Evolutionary conservation across 2,888 invertebrate genomes (phyloP), one percentile per base, ranked within the genome.

Genomic region (Eupelmus urozonus): DNA sequence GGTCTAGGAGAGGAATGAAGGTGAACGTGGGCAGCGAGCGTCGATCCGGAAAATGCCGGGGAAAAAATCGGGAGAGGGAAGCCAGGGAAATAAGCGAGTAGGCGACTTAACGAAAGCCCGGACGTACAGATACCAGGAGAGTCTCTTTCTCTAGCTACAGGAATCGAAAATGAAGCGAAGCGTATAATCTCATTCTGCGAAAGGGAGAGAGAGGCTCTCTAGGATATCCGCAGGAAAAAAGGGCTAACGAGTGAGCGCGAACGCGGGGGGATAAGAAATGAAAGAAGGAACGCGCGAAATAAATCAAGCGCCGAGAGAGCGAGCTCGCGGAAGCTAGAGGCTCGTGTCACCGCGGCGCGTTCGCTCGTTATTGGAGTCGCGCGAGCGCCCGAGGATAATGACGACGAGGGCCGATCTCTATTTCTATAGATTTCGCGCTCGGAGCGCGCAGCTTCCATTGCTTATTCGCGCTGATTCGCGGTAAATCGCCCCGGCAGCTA

Each of bases 231-330:
- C 51, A 11, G 20, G 13, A 27, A 69, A 63, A 77, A 72, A 60
- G 59, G 65, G 60, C 59, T 77, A 77, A 77, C 77, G 77, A 77
- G 77, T 55, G 53, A 42, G 60, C 27, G 34, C n/a, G n/a, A n/a
- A n/a, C n/a, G n/a, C n/a, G n/a, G n/a, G n/a, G n/a, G 23, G 29
- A 25, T 62, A 70, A 63, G 63, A 71, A 72, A 70, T 42, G 75
- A 75, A 69, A 75, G 75, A 59, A 57, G 34, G 66, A 60, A 49
- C 51, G 57, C 77, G 72, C 71, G 65, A 77, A 77, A 77, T 77
- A 77, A 77, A 77, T 77, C 77, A 69, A 72, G 49, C 45, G 69
- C 69, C 29, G 55, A 51, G 45, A 51, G 23, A 45, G 51, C 0
- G 66, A 49, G 65, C 27, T 66, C 66, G 55, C 42, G 76, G 63